Evolutionary conservation across 1,140 invertebrate species (phyloP), one percentile per base, ranked within the genome.

Genomic region (Lepidurus apus): DNA sequence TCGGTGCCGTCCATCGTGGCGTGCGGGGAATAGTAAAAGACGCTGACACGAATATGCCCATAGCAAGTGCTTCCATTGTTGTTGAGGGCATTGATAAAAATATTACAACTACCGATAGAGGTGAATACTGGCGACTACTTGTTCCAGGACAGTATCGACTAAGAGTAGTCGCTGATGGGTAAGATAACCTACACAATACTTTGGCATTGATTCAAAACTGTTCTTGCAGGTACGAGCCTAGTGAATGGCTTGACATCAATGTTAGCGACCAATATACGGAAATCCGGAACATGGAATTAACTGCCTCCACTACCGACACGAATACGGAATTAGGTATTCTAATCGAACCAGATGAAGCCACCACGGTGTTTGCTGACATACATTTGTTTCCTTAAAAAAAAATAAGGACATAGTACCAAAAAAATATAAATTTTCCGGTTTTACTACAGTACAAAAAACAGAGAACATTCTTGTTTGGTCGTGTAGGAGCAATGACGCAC

Each of bases 51-150:
- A 80, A 79, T 24, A 65, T 80, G 76, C 77, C 76, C 45, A 81
- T 79, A 81, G 83, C 81, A n/a, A 84, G 85, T 79, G 87, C 87
- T 6, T 82, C 83, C 2, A 78, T 87, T 17, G 81, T 75, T 45
- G 82, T 85, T 13, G 74, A 80, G 7, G 82, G 83, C 10, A 82
- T 83, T n/a, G 80, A 83, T 75, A 84, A 86, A 77, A 85, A 85
- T 80, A 79, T 86, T 21, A 85, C 83, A n/a, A 82, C 84, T 42
- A 84, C 81, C 5, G 86, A 88, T 26, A 73, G 82, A 17, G 98
- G 98, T 0, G 97, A 99, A 86, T 99, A 95, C 85, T 99, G 94
- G 93, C 87, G 97, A 80, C 85, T 99, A 26, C 85, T 99, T 0
- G 82, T 91, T 9, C 96, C 97, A 0, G 97, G 97, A 11, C 89